A percentile compares a stretch with the other conserved stretches of the same genome.
Conservation (phyloP, 2,113 vertebrate genomes). For the Erinaceus europaeus region DNA sequence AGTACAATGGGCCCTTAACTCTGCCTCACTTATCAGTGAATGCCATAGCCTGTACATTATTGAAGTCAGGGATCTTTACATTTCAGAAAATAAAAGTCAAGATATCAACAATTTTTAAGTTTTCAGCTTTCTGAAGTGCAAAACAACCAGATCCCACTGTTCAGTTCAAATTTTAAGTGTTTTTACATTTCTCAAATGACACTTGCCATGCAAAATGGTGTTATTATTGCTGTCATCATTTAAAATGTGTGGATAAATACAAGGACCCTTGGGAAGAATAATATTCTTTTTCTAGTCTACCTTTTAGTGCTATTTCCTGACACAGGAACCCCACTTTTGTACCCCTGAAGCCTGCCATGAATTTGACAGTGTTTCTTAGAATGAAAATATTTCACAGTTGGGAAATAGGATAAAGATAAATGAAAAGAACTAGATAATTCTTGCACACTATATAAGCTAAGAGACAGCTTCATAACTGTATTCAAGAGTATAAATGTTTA, state of each 20-base stretch:
- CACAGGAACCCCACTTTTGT: slow-evolving; percentile 2
- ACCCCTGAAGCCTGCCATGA: neutral
- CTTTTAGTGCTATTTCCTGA: slow-evolving; percentile 32
- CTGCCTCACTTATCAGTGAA: neutral
- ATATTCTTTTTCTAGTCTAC: neutral
- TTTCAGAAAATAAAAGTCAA: neutral
- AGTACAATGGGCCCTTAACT: slow-evolving; percentile 12
- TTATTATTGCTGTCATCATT: slow-evolving; percentile 11
- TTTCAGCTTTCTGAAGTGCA: slow-evolving; percentile 32
- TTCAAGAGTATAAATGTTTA: slow-evolving; percentile 9
- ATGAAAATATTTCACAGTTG: slow-evolving; percentile 26
- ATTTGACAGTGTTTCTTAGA: slow-evolving; percentile 23
- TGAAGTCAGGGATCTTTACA: slow-evolving; percentile 4
- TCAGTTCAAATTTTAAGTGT: slow-evolving; percentile 7
- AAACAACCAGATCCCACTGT: slow-evolving; percentile 6
- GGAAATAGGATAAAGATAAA: slow-evolving; percentile 13
- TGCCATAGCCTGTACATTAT: neutral
- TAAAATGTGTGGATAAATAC: slow-evolving; percentile 49
- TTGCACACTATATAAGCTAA: neutral
- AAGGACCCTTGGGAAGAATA: slow-evolving; percentile 9
- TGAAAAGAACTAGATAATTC: slow-evolving; percentile 2
- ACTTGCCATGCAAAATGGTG: slow-evolving; percentile 23
- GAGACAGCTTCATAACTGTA: neutral
- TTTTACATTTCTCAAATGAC: slow-evolving; percentile 52
- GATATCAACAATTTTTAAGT: slow-evolving; percentile 17